These are phyloP conservation scores for Tamias sibiricus DNA, from an alignment of 2,113 vertebrate species.

Conservation along the genomic window DNA sequence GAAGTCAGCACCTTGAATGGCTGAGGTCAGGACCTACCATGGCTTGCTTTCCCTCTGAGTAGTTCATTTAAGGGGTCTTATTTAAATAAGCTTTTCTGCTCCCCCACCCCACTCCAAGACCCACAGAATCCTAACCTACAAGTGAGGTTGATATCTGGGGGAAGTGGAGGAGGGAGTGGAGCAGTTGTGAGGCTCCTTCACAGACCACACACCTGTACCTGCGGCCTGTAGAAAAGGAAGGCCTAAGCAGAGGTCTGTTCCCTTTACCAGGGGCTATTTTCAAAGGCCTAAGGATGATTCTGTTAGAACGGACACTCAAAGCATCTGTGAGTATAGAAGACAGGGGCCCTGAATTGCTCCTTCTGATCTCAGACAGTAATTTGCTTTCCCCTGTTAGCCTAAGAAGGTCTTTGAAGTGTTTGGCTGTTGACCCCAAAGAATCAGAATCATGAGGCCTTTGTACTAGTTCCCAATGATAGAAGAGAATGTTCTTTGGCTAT, in stretches of 20 bases:
- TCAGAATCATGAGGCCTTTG: neutral
- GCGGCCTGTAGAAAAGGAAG: neutral
- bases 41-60: neutral
- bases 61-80: neutral
- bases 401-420: neutral
- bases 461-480: neutral
- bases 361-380: neutral
- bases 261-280: neutral
- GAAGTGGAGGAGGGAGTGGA: neutral
- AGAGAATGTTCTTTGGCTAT: neutral
- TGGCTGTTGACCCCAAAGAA: neutral
- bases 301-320: neutral
- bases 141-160: neutral
- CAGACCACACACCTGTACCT: neutral
- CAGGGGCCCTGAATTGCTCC: neutral
- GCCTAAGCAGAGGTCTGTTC: too few relatives aligned
- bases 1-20: neutral
- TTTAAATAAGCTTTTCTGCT: neutral
- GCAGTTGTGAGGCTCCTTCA: neutral
- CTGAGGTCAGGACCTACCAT: neutral
- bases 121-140: neutral
- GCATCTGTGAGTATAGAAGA: neutral
- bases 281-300: neutral
- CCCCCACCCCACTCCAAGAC: neutral
- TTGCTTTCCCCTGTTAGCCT: neutral